Evolutionary conservation across 2,888 invertebrate genomes (phyloP).

Genomic region (Dryomyza anilis): DNA sequence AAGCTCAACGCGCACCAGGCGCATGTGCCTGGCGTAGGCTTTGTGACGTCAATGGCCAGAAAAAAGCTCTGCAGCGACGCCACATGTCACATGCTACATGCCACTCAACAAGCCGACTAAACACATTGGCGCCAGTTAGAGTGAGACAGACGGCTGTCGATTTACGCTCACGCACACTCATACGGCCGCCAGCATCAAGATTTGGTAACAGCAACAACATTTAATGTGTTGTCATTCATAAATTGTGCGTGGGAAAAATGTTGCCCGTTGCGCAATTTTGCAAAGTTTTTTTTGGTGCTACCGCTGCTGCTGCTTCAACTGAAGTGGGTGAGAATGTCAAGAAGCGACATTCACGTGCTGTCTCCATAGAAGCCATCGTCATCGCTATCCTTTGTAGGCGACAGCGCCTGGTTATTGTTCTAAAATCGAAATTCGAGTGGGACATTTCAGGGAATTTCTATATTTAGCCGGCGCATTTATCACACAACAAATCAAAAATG

Average conservation of each 20-base stretch:
- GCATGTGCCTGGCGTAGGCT: constrained; percentile 44
- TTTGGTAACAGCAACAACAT: constrained; percentile 11
- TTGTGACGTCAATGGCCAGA: constrained; percentile 55
- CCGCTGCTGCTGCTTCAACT: not conserved
- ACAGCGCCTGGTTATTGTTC: too few species aligned
- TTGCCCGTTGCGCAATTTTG: not conserved
- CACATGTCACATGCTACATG: not conserved
- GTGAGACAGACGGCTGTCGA: not conserved
- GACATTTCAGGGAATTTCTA: too few species aligned
- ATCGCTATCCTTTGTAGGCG: too few species aligned
- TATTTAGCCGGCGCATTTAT: too few species aligned
- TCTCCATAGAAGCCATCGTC: too few species aligned
- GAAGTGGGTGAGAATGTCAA: too few species aligned
- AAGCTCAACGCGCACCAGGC: too few species aligned
- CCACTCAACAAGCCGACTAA: not conserved
- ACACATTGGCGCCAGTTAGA: not conserved
- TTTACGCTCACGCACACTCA: not conserved
- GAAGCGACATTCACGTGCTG: too few species aligned
- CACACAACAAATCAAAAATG: too few species aligned
- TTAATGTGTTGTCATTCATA: constrained; percentile 38
- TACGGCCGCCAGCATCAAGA: not conserved
- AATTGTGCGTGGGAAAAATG: constrained; percentile 36
- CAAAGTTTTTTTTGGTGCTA: not conserved
- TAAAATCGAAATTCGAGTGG: too few species aligned
- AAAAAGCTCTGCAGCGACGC: constrained; percentile 8